Base-by-base conservation (phyloP, 2,113 vertebrate species). In the Ascaphus truei region DNA sequence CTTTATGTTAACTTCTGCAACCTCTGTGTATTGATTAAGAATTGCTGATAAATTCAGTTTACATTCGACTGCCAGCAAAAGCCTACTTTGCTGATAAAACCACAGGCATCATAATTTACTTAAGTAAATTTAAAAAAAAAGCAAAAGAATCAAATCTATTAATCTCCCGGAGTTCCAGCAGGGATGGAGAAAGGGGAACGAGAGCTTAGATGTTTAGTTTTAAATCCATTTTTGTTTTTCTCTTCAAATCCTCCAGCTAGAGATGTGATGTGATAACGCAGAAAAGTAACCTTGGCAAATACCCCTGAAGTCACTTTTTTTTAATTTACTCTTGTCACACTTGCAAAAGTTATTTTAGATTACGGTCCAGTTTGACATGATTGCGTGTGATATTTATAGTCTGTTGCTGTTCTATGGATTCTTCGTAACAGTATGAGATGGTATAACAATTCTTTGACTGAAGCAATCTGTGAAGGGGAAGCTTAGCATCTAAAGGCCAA, bases 91-190 rank as follows among this genome's bases (percentile, higher is more conserved):
- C 16, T 57, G 43, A 1, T 68, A 52, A 60, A n/a, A 51, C 16
- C 47, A 62, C 57, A 62, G 68, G 27, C 59, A 18, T 27, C 66
- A 34, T 77, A 71, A 76, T 77, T 76, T 76, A 64, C 51, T 71
- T 68, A 60, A 66, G 69, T 68, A 75, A 79, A 80, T 55, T 33
- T 72, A 72, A 62, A 8, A 63, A 62, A 41, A 41, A 4, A n/a
- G n/a, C n/a, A n/a, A n/a, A 15, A 72, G 29, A 75, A 62, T 52
- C n/a, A 72, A 67, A 64, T 59, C 59, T 48, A 29, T 52, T 72
- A 51, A 71, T 75, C 79, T 79, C 68, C 67, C 41, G 13, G 12
- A 69, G 8, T 81, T 79, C 68, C 67, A 43, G 13, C n/a, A 69
- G 8, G 5, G 18, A 13, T 62, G 69, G 72, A 7, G 50, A 77